Percentiles rank a stretch among this genome's conserved stretches.
These are phyloP conservation scores for Pluvialis apricaria DNA, from an alignment of 2,113 vertebrate species.

Conservation along the genomic window DNA sequence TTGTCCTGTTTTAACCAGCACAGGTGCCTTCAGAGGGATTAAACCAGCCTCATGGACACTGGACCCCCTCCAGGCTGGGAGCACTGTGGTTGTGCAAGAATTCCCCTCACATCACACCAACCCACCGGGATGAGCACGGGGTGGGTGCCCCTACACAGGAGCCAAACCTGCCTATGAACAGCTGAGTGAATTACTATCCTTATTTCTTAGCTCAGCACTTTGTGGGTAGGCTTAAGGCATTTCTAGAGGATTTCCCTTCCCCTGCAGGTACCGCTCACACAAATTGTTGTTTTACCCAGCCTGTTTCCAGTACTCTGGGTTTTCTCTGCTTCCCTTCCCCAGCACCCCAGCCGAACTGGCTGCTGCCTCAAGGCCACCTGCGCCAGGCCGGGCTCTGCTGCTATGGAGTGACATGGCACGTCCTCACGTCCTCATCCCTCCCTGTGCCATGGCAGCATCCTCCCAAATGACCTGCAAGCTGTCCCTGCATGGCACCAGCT, in stretches of 20 bases:
- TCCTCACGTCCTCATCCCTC: background rate
- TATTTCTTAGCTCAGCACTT: conserved; percentile 25
- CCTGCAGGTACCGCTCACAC: background rate
- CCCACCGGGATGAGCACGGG: accelerated
- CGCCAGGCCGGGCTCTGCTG: accelerated
- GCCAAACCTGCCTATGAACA: background rate
- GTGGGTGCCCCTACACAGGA: background rate
- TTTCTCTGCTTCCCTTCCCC: background rate
- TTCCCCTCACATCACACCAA: background rate
- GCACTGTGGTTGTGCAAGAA: background rate
- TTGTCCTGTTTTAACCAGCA: background rate
- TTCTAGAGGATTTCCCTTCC: conserved; percentile 37
- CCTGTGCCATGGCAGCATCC: background rate
- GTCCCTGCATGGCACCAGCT: background rate
- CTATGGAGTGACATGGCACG: accelerated
- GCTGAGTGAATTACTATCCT: background rate
- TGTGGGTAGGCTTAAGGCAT: background rate
- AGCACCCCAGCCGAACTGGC: background rate
- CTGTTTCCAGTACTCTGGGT: background rate
- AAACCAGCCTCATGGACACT: background rate
- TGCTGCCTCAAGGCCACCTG: background rate
- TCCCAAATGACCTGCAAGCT: background rate
- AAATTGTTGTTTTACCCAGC: background rate
- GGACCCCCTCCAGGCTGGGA: background rate
- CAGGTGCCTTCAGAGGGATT: background rate